Evolutionary conservation across 1,140 invertebrate genomes (phyloP).

Genomic region (Drosophila varians): DNA sequence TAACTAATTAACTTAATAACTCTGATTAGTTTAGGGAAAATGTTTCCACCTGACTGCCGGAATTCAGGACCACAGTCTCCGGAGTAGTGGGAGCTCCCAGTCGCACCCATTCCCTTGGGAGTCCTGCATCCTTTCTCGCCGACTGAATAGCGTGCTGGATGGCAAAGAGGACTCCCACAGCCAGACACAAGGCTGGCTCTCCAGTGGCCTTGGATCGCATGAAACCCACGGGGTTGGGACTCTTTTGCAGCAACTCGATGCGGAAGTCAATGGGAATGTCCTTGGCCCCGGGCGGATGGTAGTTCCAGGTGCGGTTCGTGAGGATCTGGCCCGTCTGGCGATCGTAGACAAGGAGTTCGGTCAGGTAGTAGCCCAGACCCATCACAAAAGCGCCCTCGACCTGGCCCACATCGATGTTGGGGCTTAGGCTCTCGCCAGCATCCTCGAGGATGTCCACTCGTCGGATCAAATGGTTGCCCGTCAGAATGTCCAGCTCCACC

Average conservation of each 20-base stretch:
- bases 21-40: slow-evolving; percentile 44
- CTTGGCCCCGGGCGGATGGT: slow-evolving; percentile 91
- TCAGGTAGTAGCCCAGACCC: slow-evolving; percentile 91
- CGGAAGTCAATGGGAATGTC: slow-evolving; percentile 93
- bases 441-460: slow-evolving; percentile 91
- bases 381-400: slow-evolving; percentile 90
- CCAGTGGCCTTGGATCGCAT: slow-evolving; percentile 92
- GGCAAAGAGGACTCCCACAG: slow-evolving; percentile 88
- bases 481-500: slow-evolving; percentile 89
- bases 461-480: slow-evolving; percentile 87
- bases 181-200: slow-evolving; percentile 91
- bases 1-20: too few relatives aligned
- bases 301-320: slow-evolving; percentile 91
- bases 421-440: slow-evolving; percentile 89
- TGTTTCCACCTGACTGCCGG: slow-evolving; percentile 45
- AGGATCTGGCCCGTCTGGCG: slow-evolving; percentile 87
- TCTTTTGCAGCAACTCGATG: slow-evolving; percentile 89
- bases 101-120: slow-evolving; percentile 84
- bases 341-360: slow-evolving; percentile 88
- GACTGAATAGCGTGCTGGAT: slow-evolving; percentile 89
- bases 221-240: slow-evolving; percentile 88
- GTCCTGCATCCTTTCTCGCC: slow-evolving; percentile 86
- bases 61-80: slow-evolving; percentile 79
- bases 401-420: slow-evolving; percentile 91
- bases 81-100: slow-evolving; percentile 84